A percentile compares a stretch with the other conserved stretches of the same genome.
phyloP scores from a whole-genome alignment of 1,140 invertebrate species.

The Sinonovacula constricta region DNA sequence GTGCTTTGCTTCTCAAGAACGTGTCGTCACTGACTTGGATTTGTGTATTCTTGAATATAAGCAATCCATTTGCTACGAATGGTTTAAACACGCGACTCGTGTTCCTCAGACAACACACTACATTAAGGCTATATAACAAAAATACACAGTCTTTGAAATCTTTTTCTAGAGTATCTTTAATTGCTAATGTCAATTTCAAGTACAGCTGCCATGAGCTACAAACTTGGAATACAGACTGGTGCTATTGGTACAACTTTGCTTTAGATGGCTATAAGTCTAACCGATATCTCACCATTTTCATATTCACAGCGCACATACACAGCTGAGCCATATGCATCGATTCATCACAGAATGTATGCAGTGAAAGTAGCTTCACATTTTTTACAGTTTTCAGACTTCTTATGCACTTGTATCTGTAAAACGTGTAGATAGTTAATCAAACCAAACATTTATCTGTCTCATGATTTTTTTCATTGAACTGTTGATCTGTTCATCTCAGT shows the following conservation, averaged over 20 bases:
- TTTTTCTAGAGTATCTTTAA: constrained; percentile 5
- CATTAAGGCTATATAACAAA: constrained; percentile 40
- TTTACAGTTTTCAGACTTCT: neutral
- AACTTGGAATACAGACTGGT: constrained; percentile 16
- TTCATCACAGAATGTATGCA: constrained; percentile 23
- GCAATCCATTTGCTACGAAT: constrained; percentile 40
- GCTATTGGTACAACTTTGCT: constrained; percentile 11
- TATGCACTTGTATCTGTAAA: neutral
- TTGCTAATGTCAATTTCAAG: neutral
- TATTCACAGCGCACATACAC: constrained; percentile 15
- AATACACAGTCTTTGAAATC: constrained; percentile 3
- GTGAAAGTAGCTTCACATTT: neutral
- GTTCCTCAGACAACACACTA: constrained; percentile 18
- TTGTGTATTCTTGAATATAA: constrained; percentile 9
- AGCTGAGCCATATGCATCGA: neutral
- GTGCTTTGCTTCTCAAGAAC: neutral
- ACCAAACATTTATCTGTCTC: neutral
- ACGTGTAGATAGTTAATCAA: no score
- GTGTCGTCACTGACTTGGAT: constrained; percentile 25
- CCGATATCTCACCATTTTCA: neutral
- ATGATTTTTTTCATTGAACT: neutral
- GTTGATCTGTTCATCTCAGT: constrained; percentile 28
- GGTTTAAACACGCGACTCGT: constrained; percentile 18
- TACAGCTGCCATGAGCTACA: constrained; percentile 14
- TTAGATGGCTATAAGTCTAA: constrained; percentile 2